phyloP scores from a whole-genome alignment of 2,113 vertebrate species.

The Macquaria ambigua region DNA sequence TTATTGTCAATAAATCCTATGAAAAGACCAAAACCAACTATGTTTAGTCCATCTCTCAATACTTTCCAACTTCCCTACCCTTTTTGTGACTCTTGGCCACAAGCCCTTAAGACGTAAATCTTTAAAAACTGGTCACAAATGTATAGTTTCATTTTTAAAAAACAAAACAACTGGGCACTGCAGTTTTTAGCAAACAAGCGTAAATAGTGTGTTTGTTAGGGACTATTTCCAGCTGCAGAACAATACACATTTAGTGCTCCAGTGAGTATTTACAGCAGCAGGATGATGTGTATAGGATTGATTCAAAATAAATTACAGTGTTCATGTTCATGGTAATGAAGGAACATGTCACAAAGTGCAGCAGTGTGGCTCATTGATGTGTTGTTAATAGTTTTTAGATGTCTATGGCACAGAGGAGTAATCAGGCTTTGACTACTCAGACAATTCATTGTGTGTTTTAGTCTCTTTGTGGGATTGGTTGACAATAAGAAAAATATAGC shows the following conservation, averaged over 20 bases:
- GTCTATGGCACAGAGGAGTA: neutral
- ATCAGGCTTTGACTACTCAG: neutral
- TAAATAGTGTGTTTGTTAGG: neutral
- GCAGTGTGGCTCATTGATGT: neutral
- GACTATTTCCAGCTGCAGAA: neutral
- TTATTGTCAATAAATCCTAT: neutral
- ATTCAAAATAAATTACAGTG: neutral
- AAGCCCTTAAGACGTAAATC: neutral
- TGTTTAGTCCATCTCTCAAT: neutral
- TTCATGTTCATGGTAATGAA: too few species aligned
- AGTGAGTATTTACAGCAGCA: neutral
- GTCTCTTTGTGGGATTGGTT: neutral
- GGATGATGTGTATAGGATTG: neutral
- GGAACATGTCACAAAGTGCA: neutral
- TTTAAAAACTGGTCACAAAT: neutral
- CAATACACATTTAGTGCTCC: neutral
- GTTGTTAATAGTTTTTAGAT: neutral
- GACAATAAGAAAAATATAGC: neutral
- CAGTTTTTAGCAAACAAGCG: neutral
- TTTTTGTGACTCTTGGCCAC: too few species aligned
- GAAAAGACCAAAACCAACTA: neutral
- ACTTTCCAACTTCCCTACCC: neutral
- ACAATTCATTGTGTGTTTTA: neutral
- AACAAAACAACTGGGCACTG: neutral
- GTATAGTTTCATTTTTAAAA: neutral